A percentile compares a stretch with the other conserved stretches of the same genome.
phyloP scores from a whole-genome alignment of 2,888 invertebrate species.

The Metacarcinus magister region DNA sequence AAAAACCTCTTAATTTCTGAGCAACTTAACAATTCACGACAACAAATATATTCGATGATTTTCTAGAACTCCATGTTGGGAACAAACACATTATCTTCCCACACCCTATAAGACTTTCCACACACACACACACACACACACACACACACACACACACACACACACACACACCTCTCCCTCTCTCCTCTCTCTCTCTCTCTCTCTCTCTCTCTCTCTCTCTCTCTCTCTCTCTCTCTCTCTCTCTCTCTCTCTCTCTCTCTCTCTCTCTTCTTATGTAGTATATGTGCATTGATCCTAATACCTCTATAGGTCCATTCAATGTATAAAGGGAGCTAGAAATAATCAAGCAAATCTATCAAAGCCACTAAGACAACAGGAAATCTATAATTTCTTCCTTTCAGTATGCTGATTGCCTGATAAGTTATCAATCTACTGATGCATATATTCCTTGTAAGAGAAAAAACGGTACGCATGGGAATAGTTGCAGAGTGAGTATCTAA shows the following conservation, averaged over 20 bases:
- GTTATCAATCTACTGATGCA: not conserved
- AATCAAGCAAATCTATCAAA: not conserved
- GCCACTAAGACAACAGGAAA: not conserved
- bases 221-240: conserved; percentile 2
- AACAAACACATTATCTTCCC: too few relatives aligned
- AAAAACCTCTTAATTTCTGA: too few relatives aligned
- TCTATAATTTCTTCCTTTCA: not conserved
- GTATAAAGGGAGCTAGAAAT: not conserved
- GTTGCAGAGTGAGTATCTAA: not conserved
- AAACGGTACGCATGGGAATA: not conserved
- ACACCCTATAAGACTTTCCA: too few relatives aligned
- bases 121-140: too few relatives aligned
- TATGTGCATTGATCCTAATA: not conserved
- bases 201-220: not conserved
- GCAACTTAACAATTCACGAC: too few relatives aligned
- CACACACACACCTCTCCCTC: too few relatives aligned
- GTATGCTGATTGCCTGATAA: not conserved
- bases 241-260: not conserved
- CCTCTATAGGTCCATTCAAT: not conserved
- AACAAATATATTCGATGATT: too few relatives aligned
- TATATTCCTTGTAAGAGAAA: not conserved
- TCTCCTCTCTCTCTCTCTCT: too few relatives aligned
- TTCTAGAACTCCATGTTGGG: too few relatives aligned
- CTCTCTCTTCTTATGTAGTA: not conserved
- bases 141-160: too few relatives aligned